Evolutionary conservation across 2,888 invertebrate species (phyloP), one percentile per base, ranked within the genome.

Genomic region (Melanophora roralis): DNA sequence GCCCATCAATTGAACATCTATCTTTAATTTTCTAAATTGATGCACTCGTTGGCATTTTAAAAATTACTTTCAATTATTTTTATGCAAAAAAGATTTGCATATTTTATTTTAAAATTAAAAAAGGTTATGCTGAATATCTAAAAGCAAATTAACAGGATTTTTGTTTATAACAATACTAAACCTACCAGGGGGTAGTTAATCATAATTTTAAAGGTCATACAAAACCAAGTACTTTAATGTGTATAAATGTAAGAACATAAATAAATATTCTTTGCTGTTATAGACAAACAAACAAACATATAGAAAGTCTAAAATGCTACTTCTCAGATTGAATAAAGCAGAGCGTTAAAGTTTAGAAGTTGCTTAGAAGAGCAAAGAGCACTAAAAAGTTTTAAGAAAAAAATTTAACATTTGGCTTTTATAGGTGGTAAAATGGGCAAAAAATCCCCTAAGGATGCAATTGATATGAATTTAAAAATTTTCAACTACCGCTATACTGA

Each of bases 381-480:
- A 23, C n/a, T 7, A 43, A 14, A 32, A n/a, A n/a, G n/a, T n/a
- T n/a, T n/a, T n/a, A n/a, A n/a, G n/a, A n/a, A 9, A 62, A 55
- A 75, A 75, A 67, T 69, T 75, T 16, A 80, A 75, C 79, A 80
- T 80, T 80, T 80, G 79, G 71, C 67, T 40, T 75, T 80, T 75
- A 80, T 80, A 80, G 79, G 59, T 71, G 77, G 75, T 65, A 62
- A 72, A 6, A 65, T 55, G 19, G 47, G 55, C 51, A 34, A 23
- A 40, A 40, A 64, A 80, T 80, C 72, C 80, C 80, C 80, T 80
- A 76, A 80, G 80, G 80, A 80, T 80, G 80, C 73, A 76, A 80
- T 67, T 76, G 80, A 80, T 80, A 80, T 76, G 57, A 55, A 36
- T 67, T 53, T 57, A 49, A 57, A 32, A 62, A 47, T 47, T 64